Conservation (phyloP, 2,113 vertebrate genomes). For the Edolisoma coerulescens region DNA sequence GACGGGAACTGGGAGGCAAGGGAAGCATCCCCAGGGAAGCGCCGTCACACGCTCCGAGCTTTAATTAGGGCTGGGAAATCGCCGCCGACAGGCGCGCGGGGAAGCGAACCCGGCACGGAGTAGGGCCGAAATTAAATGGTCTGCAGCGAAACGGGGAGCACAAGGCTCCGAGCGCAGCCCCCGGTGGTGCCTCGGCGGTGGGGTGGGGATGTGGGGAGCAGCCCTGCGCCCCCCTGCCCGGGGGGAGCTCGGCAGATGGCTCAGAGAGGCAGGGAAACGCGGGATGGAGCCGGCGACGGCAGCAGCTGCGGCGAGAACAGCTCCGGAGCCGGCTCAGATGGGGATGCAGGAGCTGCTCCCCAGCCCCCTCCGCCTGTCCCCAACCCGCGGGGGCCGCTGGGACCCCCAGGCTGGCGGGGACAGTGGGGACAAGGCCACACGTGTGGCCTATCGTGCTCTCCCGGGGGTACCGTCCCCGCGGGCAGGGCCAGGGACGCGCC, state of each 20-base stretch:
- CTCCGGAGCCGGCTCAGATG: neutral
- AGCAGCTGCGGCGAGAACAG: neutral
- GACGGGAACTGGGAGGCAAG: neutral
- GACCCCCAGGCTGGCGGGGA: neutral
- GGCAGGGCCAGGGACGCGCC: neutral
- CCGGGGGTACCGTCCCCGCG: rapidly evolving
- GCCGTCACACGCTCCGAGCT: neutral
- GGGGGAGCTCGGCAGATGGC: neutral
- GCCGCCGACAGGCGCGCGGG: neutral
- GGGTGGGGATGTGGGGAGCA: neutral
- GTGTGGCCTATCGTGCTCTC: rapidly evolving
- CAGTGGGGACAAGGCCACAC: rapidly evolving
- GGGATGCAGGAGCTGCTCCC: neutral
- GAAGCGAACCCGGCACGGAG: neutral
- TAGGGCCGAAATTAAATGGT: neutral
- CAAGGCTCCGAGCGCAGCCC: rapidly evolving
- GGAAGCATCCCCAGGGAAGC: neutral
- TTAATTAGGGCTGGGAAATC: conserved; percentile 42
- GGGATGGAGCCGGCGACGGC: neutral
- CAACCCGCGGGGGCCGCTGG: rapidly evolving
- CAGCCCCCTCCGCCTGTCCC: neutral
- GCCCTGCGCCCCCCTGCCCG: rapidly evolving
- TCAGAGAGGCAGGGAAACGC: rapidly evolving
- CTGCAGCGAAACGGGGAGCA: rapidly evolving
- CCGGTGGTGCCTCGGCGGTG: rapidly evolving